These are phyloP conservation scores for Emmelina monodactyla DNA, from an alignment of 2,888 invertebrate genomes.

Conservation along the genomic window DNA sequence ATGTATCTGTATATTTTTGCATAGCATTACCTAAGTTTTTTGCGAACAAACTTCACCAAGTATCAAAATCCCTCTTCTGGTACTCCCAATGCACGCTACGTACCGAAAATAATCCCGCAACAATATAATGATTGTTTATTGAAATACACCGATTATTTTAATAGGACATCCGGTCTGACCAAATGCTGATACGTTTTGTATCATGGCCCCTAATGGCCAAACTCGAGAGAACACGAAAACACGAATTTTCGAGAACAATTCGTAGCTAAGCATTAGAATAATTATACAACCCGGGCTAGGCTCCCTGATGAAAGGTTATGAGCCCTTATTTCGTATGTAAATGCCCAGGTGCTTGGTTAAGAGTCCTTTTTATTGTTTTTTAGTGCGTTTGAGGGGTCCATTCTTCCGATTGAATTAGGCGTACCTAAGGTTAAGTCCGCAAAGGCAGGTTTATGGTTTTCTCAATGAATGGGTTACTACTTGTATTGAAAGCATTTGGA, in stretches of 20 bases:
- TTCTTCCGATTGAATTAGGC: no score
- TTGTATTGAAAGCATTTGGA: no score
- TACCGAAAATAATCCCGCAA: slow-evolving; percentile 28
- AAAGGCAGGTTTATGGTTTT: no score
- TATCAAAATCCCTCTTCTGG: slow-evolving; percentile 29
- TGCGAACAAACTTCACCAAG: slow-evolving; percentile 14
- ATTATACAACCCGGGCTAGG: slow-evolving; percentile 29
- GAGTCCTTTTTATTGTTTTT: slow-evolving; percentile 19
- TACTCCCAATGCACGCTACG: slow-evolving; percentile 7
- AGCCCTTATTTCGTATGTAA: slow-evolving; percentile 40
- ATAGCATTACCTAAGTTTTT: neutral
- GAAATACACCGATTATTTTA: slow-evolving; percentile 58
- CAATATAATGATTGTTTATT: slow-evolving; percentile 49
- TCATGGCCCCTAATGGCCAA: slow-evolving; percentile 24
- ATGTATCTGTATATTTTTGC: neutral
- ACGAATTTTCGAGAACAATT: neutral
- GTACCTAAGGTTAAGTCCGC: no score
- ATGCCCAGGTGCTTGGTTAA: slow-evolving; percentile 15
- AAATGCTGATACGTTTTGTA: slow-evolving; percentile 23
- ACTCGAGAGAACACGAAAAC: slow-evolving; percentile 13
- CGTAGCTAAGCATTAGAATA: slow-evolving; percentile 35
- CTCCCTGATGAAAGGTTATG: slow-evolving; percentile 10
- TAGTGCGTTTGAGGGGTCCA: no score
- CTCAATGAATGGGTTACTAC: no score
- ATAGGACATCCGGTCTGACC: slow-evolving; percentile 50